These are phyloP conservation scores for Leiothrix lutea DNA, from an alignment of 2,113 vertebrate species.

Conservation along the genomic window DNA sequence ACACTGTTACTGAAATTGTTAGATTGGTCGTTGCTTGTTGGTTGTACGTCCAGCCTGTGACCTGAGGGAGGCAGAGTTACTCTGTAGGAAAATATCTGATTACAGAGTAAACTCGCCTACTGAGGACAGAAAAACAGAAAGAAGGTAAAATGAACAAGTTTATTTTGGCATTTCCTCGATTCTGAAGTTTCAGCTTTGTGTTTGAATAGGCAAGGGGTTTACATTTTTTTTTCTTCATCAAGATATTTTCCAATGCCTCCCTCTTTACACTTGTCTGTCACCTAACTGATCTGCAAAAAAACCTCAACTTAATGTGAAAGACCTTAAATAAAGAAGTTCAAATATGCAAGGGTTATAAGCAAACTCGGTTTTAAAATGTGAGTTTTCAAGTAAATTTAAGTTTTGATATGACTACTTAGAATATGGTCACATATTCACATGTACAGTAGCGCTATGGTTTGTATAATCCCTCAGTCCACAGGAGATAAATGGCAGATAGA, in stretches of 20 bases:
- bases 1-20: background rate
- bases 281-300: background rate
- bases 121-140: background rate
- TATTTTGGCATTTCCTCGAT: background rate
- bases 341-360: background rate
- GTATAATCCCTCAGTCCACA: background rate
- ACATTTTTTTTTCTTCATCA: background rate
- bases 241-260: background rate
- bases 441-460: background rate
- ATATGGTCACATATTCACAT: background rate
- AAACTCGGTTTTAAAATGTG: background rate
- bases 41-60: background rate
- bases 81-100: background rate
- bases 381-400: background rate
- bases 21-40: rapidly evolving
- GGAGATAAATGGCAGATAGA: background rate
- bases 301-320: background rate
- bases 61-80: slow-evolving; percentile 50
- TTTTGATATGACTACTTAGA: background rate
- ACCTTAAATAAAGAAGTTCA: background rate
- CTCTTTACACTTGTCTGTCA: background rate
- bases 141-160: background rate
- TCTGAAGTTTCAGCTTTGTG: background rate
- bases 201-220: background rate
- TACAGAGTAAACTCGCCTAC: background rate